phyloP scores from a whole-genome alignment of 2,797 vertebrate genomes.

The Bradypodion ventrale region DNA sequence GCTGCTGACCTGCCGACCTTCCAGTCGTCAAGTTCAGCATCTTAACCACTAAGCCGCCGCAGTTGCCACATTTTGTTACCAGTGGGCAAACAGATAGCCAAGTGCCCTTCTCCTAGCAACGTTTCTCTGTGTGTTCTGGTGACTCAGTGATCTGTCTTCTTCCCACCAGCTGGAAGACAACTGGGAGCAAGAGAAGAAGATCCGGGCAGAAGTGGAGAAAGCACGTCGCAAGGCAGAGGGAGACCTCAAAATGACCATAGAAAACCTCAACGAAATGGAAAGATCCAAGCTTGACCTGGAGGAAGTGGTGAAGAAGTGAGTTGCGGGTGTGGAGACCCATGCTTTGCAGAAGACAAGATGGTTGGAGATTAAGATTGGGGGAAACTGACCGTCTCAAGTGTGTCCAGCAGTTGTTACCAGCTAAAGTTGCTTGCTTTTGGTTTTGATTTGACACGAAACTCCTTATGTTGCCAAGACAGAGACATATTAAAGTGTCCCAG shows the following conservation, averaged over 20 bases:
- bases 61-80: background rate
- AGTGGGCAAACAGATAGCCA: background rate
- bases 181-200: slow-evolving; percentile 81
- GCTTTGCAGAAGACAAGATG: background rate
- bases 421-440: background rate
- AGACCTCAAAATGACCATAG: slow-evolving; percentile 76
- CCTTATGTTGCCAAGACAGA: background rate
- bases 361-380: background rate
- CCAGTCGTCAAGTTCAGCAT: no score
- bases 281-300: slow-evolving; percentile 74
- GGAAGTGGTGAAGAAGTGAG: slow-evolving; percentile 78
- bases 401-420: no score
- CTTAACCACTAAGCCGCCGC: no score
- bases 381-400: no score
- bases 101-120: background rate
- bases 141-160: slow-evolving; percentile 3
- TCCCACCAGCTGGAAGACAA: slow-evolving; percentile 72
- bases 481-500: no score
- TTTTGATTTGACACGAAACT: background rate
- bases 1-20: no score
- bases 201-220: slow-evolving; percentile 77
- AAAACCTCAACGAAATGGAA: slow-evolving; percentile 78
- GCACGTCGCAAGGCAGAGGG: slow-evolving; percentile 73
- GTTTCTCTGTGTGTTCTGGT: background rate
- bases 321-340: background rate